phyloP scores from a whole-genome alignment of 2,888 invertebrate species.

The Synergus itoensis region DNA sequence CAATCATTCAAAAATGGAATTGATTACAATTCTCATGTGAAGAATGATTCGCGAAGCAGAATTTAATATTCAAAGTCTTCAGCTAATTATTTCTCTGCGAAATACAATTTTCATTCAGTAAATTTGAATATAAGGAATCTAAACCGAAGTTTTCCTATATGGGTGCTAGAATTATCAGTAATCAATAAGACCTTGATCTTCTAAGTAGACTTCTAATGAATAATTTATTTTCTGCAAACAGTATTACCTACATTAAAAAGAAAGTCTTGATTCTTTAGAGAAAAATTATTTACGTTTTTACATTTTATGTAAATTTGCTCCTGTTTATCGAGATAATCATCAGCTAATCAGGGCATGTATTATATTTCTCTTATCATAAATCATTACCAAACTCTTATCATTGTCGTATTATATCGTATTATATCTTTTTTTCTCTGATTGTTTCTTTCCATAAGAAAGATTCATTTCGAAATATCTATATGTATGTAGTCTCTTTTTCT shows the following conservation, averaged over 20 bases:
- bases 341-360: not conserved
- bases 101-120: not conserved
- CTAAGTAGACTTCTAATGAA: not conserved
- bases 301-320: not conserved
- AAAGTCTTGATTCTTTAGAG: not conserved
- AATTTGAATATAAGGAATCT: constrained; percentile 13
- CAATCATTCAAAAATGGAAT: not conserved
- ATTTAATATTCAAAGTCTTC: not conserved
- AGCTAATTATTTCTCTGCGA: not conserved
- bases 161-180: not conserved
- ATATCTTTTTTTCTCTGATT: no score
- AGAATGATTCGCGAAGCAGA: not conserved
- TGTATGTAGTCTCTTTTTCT: no score
- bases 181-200: constrained; percentile 33
- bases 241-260: not conserved
- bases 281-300: not conserved
- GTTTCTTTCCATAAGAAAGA: no score
- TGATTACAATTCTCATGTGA: not conserved
- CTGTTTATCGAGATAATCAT: not conserved
- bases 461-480: no score
- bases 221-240: constrained; percentile 1
- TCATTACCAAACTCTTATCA: not conserved
- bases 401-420: no score
- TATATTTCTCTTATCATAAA: constrained; percentile 1
- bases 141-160: not conserved